Evolutionary conservation across 2,888 invertebrate genomes (phyloP), one percentile per base, ranked within the genome.

Genomic region (Limenitis camilla): DNA sequence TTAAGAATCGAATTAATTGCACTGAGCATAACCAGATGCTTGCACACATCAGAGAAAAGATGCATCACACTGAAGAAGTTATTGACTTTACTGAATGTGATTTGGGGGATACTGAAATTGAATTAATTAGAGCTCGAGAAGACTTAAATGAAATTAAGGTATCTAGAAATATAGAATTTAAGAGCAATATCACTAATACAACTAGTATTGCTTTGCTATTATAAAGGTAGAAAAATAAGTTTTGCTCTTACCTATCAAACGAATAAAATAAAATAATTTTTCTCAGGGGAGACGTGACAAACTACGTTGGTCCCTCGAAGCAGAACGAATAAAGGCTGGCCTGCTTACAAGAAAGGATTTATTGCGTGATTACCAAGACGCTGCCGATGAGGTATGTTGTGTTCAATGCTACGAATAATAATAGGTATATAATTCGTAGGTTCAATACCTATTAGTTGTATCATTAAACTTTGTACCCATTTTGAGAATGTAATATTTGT

Each of bases 11-110:
- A 1, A 59, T 64, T 0, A 86, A 82, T 61, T 87, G 86, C 49
- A 81, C 82, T 1, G 86, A 87, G 57, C 83, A 87, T 56, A 86
- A 86, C 59, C 85, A 86, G 59, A 89, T 83, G 48, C 64, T 85
- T 50, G 86, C 86, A 6, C 88, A 88, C 57, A 87, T 88, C 4
- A 74, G 85, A 55, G 88, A 88, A 56, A 87, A 88, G 61, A 86
- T 88, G 84, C 71, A 83, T 59, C 87, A 85, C 61, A 86, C 85
- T 0, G 81, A 83, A 27, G 78, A 86, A 61, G 78, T 84, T n/a
- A 87, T 83, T 49, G 84, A 85, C 52, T 69, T 76, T 9, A 71
- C 84, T 8, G 86, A 88, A 59, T 78, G 81, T 50, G 83, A 87
- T 55, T 74, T 86, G 1, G 83, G 81, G 0, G 85, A 87, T 36